Evolutionary conservation across 2,113 vertebrate genomes (phyloP).

Genomic region (Scartelaos histophorus): DNA sequence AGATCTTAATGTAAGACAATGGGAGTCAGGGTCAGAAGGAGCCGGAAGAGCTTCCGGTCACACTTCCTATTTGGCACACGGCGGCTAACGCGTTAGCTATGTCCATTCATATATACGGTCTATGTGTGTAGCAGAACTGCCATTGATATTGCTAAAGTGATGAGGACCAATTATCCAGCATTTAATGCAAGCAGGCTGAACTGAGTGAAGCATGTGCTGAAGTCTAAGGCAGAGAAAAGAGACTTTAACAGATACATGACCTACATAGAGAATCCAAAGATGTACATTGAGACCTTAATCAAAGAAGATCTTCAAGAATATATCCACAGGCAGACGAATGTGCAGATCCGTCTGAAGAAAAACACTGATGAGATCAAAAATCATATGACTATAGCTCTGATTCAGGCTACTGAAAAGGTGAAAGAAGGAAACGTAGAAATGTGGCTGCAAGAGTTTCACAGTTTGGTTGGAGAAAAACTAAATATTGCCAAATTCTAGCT

Average conservation of each 20-base stretch:
- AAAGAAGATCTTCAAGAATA: constrained; percentile 30
- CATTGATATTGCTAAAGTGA: constrained; percentile 57
- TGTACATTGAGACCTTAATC: constrained; percentile 61
- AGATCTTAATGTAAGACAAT: too few species aligned
- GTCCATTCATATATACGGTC: too few species aligned
- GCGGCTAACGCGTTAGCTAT: too few species aligned
- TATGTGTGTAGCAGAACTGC: constrained; percentile 54
- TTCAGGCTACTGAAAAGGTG: constrained; percentile 15
- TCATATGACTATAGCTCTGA: constrained; percentile 36
- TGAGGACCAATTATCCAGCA: constrained; percentile 48
- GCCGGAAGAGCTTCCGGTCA: too few species aligned
- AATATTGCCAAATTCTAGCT: constrained; percentile 5
- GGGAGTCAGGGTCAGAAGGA: too few species aligned
- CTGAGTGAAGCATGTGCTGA: constrained; percentile 76
- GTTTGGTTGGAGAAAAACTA: background rate
- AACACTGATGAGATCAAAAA: constrained; percentile 10
- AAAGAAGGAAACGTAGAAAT: background rate
- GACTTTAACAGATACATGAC: constrained; percentile 63
- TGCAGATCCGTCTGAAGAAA: constrained; percentile 18
- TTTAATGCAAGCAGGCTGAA: constrained; percentile 71
- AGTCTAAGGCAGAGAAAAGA: constrained; percentile 71
- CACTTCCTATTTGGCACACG: too few species aligned
- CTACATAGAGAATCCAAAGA: constrained; percentile 53
- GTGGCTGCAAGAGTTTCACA: constrained; percentile 47
- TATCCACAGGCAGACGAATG: constrained; percentile 23